Evolutionary conservation across 1,140 invertebrate genomes (phyloP), one percentile per base, ranked within the genome.

Genomic region (Dreissena rostriformis): DNA sequence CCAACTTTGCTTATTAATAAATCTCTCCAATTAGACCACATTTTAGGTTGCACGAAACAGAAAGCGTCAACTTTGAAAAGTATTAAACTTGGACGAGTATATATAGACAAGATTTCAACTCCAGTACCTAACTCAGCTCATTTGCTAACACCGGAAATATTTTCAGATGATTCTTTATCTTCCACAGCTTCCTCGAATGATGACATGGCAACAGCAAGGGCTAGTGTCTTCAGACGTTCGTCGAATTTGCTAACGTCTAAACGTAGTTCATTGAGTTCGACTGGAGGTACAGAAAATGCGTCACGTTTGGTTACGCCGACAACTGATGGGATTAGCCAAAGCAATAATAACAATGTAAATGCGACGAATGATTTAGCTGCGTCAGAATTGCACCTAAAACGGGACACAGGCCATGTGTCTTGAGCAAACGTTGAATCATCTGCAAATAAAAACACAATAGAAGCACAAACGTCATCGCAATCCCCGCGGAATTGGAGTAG

Each of bases 1-100:
- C 66, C 67, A 2, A 49, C 15, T 10, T 29, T 79, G 8, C 68
- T 39, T 29, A n/a, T 79, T 0, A 70, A 79, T 79, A 79, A 79
- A 61, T 19, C 51, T n/a, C 66, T 79, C 57, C 22, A 65, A 15
- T 52, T 79, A 28, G 68, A 29, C 17, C 65, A 79, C 10, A 70
- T 79, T 4, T 29, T 68, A 7, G 77, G 77, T 12, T 53, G 55
- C 19, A 53, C 22, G 8, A 49, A 51, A n/a, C 17, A 14, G 0
- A 39, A 12, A 55, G 15, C 28, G 51, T 77, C 24, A 65, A 51
- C 8, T 8, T 7, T 26, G n/a, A 67, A 4, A 22, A 65, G 55
- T 70, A 66, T 26, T n/a, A 71, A 10, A 29, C 5, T 29, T 28
- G 22, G 28, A 29, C 22, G 5, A 12, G 28, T 26, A 28, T 17